Evolutionary conservation across 2,113 vertebrate species (phyloP).

Genomic region (Formicarius rufipectus): DNA sequence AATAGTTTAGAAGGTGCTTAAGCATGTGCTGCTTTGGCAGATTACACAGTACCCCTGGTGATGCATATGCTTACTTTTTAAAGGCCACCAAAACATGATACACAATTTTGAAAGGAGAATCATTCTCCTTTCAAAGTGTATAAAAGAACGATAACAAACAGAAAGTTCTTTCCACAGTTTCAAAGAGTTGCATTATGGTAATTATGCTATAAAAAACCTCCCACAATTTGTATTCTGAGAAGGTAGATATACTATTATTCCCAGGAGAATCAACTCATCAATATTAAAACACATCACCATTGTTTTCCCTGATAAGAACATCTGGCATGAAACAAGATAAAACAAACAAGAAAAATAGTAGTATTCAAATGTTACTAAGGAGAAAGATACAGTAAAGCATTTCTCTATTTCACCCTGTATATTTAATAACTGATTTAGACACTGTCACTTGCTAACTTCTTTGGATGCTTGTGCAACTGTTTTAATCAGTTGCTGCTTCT

Average conservation of each 20-base stretch:
- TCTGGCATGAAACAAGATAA: constrained; percentile 36
- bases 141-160: background rate
- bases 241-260: constrained; percentile 57
- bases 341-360: constrained; percentile 25
- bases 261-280: constrained; percentile 71
- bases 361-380: background rate
- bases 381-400: background rate
- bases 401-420: background rate
- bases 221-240: constrained; percentile 67
- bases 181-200: constrained; percentile 21
- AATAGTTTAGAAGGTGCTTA: background rate
- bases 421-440: background rate
- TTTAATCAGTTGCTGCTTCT: background rate
- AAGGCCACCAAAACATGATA: background rate
- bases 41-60: background rate
- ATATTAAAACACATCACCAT: constrained; percentile 71
- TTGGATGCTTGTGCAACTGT: background rate
- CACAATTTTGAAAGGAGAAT: background rate
- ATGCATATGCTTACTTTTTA: background rate
- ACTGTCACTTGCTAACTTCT: background rate
- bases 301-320: constrained; percentile 47
- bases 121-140: background rate
- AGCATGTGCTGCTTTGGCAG: background rate
- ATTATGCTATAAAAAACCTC: constrained; percentile 32
- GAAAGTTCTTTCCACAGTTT: background rate